Base-by-base conservation (phyloP, 1,140 invertebrate species). In the Euura lappo region DNA sequence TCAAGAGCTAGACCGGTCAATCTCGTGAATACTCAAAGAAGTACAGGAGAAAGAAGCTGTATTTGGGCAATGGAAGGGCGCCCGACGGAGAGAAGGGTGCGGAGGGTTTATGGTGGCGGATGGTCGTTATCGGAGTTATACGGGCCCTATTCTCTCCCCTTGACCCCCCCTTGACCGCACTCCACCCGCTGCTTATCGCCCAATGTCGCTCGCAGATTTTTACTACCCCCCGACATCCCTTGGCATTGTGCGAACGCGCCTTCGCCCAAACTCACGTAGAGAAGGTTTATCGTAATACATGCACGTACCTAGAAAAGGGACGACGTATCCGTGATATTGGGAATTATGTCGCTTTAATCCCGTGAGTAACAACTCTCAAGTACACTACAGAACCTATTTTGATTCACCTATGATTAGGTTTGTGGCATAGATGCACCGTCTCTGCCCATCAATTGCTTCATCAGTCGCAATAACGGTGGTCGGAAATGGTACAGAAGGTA, bases 91-190 rank as follows among this genome's bases (percentile, higher is more conserved):
- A 80, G 77, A 69, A 60, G 51, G 51, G 51, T 60, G 51, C 78
- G 76, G 74, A 77, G 76, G 75, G 76, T 80, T 80, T 80, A 76
- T 80, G 72, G 77, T 80, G 76, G 73, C 76, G 64, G 69, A 74
- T 72, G 76, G 51, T 71, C 78, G 77, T 80, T 80, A 80, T 80
- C 77, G 76, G 71, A 79, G 77, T 80, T 80, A 80, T 80, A 80
- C 75, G 74, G 72, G 73, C 60, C 67, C 68, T 71, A 76, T 76
- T 76, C 72, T 70, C 75, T 69, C 69, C 69, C 72, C 73, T 76
- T 72, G 71, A 75, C 71, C 77, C 79, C 28, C 28, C 74, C 44
- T 42, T 28, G 72, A 71, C 72, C 51, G 67, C 51, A 60, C 51
- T 60, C 51, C 60, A 72, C 67, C 71, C 74, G 70, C 70, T 75